Evolutionary conservation across 2,797 vertebrate genomes (phyloP), one percentile per base, ranked within the genome.

Genomic region (Sebastolobus altivelis): DNA sequence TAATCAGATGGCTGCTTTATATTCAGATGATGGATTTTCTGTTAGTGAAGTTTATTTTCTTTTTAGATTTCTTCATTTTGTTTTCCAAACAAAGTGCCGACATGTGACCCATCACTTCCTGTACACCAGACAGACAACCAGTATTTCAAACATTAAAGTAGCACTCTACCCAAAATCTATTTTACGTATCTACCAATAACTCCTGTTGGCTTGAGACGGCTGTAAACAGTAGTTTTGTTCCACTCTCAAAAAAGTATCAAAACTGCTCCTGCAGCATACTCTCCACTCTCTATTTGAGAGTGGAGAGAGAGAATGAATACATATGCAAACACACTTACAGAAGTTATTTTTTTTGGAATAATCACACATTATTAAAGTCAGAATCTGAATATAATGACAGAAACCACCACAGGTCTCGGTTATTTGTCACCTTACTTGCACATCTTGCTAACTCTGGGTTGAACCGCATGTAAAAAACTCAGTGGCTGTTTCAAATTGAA

Each of bases 401-500:
- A 8, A 31, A 31, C 31, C 31, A 49, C 46, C 16, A 0, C 16
- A 8, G 9, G 37, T 31, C 13, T 61, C 13, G 12, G 3, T 38
- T 27, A 3, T 43, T 70, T 60, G 7, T 52, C 62, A 49, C 38
- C 22, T 20, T 43, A 16, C 2, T 11, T 40, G 11, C 13, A 0
- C 29, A 10, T 56, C 49, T 8, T 16, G 27, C 43, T 29, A 52
- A 58, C 62, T 69, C 71, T 1, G 2, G 1, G 46, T 25, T 65
- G 52, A 22, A 9, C 31, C 54, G 10, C 9, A 35, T 69, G 27
- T 38, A 20, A 49, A 25, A 38, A 75, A 35, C 10, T 70, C 12
- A 25, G 13, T 25, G 18, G 43, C 20, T 82, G 40, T 55, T 55
- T 29, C 16, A 61, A 75, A 75, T n/a, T 9, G 18, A 81, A 75